Base-by-base conservation (phyloP, 2,797 vertebrate genomes). In the Rhinatrema bivittatum region DNA sequence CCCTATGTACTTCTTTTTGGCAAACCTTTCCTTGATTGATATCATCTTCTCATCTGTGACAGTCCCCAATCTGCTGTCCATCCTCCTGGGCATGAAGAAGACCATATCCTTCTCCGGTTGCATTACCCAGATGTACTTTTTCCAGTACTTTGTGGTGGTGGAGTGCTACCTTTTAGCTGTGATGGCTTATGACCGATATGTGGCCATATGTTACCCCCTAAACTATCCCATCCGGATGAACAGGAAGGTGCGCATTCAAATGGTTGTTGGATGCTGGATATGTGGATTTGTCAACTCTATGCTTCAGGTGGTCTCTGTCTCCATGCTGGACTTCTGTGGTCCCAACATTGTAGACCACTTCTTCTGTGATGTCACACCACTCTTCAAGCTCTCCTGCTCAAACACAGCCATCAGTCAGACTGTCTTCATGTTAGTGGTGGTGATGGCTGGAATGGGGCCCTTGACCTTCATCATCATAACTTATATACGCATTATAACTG, bases 331-430 rank as follows among this genome's bases (percentile, higher is more conserved):
- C 11, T 49, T 49, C 29, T 49, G 46, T 37, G 46, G 46, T 15
- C 33, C 46, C 9, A 42, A 49, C 25, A 24, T 16, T 18, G 46
- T 67, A 29, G 26, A 20, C 10, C 24, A 59, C 19, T 66, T 67
- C 11, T 50, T 62, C 39, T 62, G 54, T 23, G 53, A 54, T 16
- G 47, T 68, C n/a, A 46, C 4, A 0, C 17, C 63, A 32, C 39
- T 64, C 1, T 39, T 22, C 5, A 41, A 72, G 31, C 34, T 73
- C 20, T 66, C 58, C 13, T 62, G 53, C 22, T 67, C 25, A 1
- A 41, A 63, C 14, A 42, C 42, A 5, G 53, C 18, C 11, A 6
- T 64, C 26, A 46, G 39, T 16, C 58, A 65, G 39, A 36, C 41
- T 27, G 26, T 40, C 42, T 44, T 71, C 23, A 31, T 47, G 1